Evolutionary conservation across 2,113 vertebrate species (phyloP).

Genomic region (Chaenogobius annularis): DNA sequence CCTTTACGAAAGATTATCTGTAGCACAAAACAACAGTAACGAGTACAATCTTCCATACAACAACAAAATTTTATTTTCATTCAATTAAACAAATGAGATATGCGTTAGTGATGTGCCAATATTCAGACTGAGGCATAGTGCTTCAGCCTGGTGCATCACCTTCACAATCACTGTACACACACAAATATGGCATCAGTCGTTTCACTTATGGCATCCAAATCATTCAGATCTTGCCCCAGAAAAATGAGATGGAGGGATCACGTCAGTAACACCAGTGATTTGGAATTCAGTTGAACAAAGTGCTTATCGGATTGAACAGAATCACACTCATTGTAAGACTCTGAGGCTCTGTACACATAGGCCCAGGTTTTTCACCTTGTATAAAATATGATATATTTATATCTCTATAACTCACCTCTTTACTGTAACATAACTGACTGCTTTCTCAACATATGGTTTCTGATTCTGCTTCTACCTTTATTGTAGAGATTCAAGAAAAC

Average conservation of each 20-base stretch:
- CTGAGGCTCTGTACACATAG: background rate
- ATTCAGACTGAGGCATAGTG: background rate
- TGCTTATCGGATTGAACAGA: background rate
- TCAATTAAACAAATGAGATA: conserved; percentile 10
- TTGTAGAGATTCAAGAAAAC: conserved; percentile 6
- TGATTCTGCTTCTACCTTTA: background rate
- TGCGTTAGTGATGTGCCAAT: background rate
- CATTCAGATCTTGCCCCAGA: background rate
- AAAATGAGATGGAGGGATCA: conserved; percentile 12
- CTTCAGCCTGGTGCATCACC: background rate
- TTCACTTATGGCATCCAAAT: conserved; percentile 10
- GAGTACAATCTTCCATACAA: background rate
- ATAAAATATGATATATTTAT: background rate
- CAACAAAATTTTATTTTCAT: conserved; percentile 5
- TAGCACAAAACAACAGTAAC: background rate
- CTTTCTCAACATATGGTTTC: background rate
- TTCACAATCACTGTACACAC: conserved; percentile 5
- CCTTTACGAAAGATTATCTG: background rate
- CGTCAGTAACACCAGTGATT: conserved; percentile 15
- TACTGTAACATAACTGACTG: background rate
- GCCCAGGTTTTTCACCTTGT: conserved; percentile 1
- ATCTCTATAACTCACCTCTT: background rate
- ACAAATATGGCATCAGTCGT: conserved; percentile 8
- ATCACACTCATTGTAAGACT: conserved; percentile 2
- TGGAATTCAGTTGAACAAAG: conserved; percentile 30